phyloP scores from a whole-genome alignment of 2,797 vertebrate species.

The Microchirus variegatus region DNA sequence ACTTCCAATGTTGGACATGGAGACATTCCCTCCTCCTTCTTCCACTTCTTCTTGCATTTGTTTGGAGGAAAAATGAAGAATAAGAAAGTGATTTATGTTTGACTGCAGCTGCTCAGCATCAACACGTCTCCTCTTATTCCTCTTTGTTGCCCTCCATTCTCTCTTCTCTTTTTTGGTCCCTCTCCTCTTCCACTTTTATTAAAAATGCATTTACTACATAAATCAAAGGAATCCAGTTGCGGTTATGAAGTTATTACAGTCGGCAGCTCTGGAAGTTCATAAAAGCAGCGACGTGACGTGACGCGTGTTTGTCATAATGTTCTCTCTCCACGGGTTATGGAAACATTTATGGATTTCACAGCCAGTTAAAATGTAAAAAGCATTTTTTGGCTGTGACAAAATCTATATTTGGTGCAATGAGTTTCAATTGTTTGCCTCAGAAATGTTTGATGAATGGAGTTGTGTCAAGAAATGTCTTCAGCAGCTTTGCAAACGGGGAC shows the following conservation, averaged over 20 bases:
- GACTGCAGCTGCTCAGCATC: constrained; percentile 57
- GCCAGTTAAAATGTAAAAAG: constrained; percentile 36
- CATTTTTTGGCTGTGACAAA: too few relatives aligned
- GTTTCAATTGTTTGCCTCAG: too few relatives aligned
- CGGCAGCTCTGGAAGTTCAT: constrained; percentile 87
- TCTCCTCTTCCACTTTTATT: constrained; percentile 61
- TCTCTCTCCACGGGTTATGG: constrained; percentile 79
- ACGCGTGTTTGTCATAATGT: constrained; percentile 90
- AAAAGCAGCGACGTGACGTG: constrained; percentile 93
- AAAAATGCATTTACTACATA: constrained; percentile 69
- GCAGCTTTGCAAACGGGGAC: too few relatives aligned
- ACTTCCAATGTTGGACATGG: constrained; percentile 71
- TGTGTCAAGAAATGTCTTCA: too few relatives aligned
- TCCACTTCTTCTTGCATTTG: constrained; percentile 5
- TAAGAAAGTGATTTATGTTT: constrained; percentile 72
- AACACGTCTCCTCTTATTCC: constrained; percentile 37
- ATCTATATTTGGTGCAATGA: too few relatives aligned
- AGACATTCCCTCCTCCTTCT: constrained; percentile 11
- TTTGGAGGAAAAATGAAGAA: constrained; percentile 53
- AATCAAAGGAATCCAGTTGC: constrained; percentile 85
- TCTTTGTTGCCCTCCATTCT: constrained; percentile 26
- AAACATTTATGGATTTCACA: too few relatives aligned
- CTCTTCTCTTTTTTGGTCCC: neutral
- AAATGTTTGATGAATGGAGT: too few relatives aligned
- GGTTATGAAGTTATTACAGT: constrained; percentile 89